Base-by-base conservation (phyloP, 2,888 invertebrate species). In the Liopterus haemorrhoidalis region DNA sequence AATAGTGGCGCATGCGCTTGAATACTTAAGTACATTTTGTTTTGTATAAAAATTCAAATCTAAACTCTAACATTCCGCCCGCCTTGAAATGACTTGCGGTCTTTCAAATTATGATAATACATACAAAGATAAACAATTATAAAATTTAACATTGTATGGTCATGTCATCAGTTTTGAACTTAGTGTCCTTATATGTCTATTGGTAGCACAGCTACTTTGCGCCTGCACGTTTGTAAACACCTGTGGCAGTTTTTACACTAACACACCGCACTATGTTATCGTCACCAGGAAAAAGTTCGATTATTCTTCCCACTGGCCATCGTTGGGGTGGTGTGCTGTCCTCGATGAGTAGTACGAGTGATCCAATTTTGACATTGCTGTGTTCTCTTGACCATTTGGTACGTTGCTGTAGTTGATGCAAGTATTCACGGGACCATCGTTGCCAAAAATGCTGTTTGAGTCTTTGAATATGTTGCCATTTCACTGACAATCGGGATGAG, bases 381-480 rank as follows among this genome's bases (percentile, higher is more conserved):
- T 36, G 4, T 6, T 5, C 2, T 9, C 22, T 20, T 9, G 11
- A 14, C 36, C 36, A 36, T 19, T 36, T 36, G 4, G 2, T 8
- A 2, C 24, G 14, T 11, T 12, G 12, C 8, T 36, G 21, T 2
- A 36, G 22, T n/a, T 35, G 19, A 14, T 32, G 32, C 5, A 32
- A 14, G 16, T 32, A 32, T 14, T 32, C 32, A 4, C 18, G 4
- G 5, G 12, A 18, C 32, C 32, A 32, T 32, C 32, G 6, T 14
- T 32, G 32, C 8, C 32, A 32, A 5, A 32, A 14, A 32, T 32
- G 12, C n/a, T 32, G 15, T n/a, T 32, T 32, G 4, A 15, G n/a
- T 4, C 15, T 32, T 16, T 32, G 32, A 12, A n/a, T n/a, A n/a
- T n/a, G n/a, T n/a, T n/a, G n/a, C n/a, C n/a, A n/a, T n/a, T n/a